Conservation (phyloP, 2,888 invertebrate genomes). For the Cylloceria caligata region DNA sequence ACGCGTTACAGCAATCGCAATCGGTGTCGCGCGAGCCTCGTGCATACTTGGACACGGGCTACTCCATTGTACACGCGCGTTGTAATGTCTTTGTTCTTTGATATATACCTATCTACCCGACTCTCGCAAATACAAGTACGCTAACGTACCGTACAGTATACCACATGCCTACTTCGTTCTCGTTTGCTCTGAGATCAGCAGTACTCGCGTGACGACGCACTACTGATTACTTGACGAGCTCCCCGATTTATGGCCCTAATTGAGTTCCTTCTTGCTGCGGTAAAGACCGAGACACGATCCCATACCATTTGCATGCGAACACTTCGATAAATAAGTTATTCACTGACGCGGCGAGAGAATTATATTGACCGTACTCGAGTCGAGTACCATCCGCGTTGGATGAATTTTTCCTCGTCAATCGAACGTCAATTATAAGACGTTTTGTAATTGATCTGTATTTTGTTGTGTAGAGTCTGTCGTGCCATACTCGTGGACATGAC, state of each 20-base stretch:
- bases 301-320: slow-evolving; percentile 36
- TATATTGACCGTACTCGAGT: background rate
- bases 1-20: slow-evolving; percentile 24
- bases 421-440: background rate
- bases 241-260: slow-evolving; percentile 68
- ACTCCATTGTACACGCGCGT: background rate
- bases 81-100: background rate
- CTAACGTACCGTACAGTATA: slow-evolving; percentile 1
- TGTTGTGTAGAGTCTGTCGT: background rate
- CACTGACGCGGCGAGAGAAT: background rate
- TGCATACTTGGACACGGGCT: slow-evolving; percentile 4
- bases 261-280: slow-evolving; percentile 63
- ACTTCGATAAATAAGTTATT: slow-evolving; percentile 45
- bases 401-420: background rate
- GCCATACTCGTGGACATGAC: background rate
- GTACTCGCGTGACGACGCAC: slow-evolving; percentile 65
- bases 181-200: slow-evolving; percentile 66
- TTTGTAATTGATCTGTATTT: background rate
- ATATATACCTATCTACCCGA: background rate
- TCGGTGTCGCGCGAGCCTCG: slow-evolving; percentile 37
- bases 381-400: background rate
- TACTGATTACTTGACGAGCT: slow-evolving; percentile 68
- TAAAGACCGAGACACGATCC: slow-evolving; percentile 53
- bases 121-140: background rate
- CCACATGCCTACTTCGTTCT: slow-evolving; percentile 51